These are phyloP conservation scores for Drosophila longiperda DNA, from an alignment of 2,888 invertebrate species.

Conservation along the genomic window DNA sequence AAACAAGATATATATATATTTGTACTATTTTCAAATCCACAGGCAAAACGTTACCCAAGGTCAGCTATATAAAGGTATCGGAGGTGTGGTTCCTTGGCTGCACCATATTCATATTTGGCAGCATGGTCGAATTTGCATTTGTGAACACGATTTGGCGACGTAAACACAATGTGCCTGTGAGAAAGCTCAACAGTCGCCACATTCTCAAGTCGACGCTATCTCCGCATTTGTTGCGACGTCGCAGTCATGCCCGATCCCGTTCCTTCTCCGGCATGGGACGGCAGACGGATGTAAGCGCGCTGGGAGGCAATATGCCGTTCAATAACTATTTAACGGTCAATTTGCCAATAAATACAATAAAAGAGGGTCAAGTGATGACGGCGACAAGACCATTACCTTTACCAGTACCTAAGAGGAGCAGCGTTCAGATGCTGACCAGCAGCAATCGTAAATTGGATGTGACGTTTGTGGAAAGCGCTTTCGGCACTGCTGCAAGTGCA, in stretches of 20 bases:
- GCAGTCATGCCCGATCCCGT: constrained; percentile 90
- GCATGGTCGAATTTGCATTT: constrained; percentile 94
- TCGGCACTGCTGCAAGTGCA: constrained; percentile 7
- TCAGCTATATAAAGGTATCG: constrained; percentile 95
- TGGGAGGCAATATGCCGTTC: constrained; percentile 86
- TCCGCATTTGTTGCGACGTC: constrained; percentile 90
- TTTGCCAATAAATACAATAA: constrained; percentile 76
- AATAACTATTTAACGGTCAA: constrained; percentile 92
- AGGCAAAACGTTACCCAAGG: constrained; percentile 93
- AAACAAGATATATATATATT: not conserved
- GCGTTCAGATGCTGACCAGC: constrained; percentile 42
- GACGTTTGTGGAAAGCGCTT: constrained; percentile 64
- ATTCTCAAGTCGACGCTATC: constrained; percentile 93
- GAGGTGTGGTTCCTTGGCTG: constrained; percentile 96
- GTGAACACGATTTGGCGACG: constrained; percentile 95
- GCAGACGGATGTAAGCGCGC: constrained; percentile 83
- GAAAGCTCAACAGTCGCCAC: constrained; percentile 89
- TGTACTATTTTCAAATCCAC: not conserved
- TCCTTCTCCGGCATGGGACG: constrained; percentile 83
- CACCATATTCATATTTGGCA: constrained; percentile 93
- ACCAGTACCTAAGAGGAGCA: constrained; percentile 19
- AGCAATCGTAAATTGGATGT: constrained; percentile 66
- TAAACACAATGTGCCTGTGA: constrained; percentile 86
- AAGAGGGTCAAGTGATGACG: constrained; percentile 62
- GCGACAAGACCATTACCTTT: not conserved